Base-by-base conservation (phyloP, 2,113 vertebrate genomes). In the Coregonus clupeaformis region DNA sequence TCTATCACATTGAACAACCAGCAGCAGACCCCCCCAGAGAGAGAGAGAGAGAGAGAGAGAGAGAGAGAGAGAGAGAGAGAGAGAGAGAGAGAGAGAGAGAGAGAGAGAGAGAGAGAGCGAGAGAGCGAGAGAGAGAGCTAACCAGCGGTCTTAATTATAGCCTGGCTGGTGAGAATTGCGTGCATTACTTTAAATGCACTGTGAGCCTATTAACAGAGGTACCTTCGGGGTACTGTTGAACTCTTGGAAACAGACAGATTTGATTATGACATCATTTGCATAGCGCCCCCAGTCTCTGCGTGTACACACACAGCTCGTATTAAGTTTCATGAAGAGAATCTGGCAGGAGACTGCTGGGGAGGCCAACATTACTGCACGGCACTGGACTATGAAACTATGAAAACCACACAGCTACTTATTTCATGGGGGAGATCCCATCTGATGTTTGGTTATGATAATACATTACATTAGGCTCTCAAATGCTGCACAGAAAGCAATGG, bases 211-310 rank as follows among this genome's bases (percentile, higher is more conserved):
- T 18, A 59, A 77, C 80, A 59, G 69, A 63, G 71, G 14, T 78
- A 60, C 72, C 78, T 81, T 74, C 68, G 79, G 85, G 77, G 70
- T 72, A 52, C 68, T 69, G 76, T 72, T 85, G 76, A 90, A 90
- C 85, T 86, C 65, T 76, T 71, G 45, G 72, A 76, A 83, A 80
- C 72, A 81, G 76, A 73, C 77, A 71, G 69, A 75, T 84, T 86
- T 84, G 70, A 86, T 83, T 83, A 85, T 69, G 79, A 73, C 76
- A 75, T 80, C 36, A 86, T 88, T 88, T 85, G 78, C 84, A 80
- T 86, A 77, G 22, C 64, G 20, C 60, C 80, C 80, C 29, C 57
- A 11, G 74, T 60, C 68, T 36, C 57, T 24, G n/a, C 9, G n/a
- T 16, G n/a, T 22, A 60, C 57, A 25, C 60, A 73, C 47, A 67